Conservation (phyloP, 2,113 vertebrate genomes). For the Engraulis encrasicolus region DNA sequence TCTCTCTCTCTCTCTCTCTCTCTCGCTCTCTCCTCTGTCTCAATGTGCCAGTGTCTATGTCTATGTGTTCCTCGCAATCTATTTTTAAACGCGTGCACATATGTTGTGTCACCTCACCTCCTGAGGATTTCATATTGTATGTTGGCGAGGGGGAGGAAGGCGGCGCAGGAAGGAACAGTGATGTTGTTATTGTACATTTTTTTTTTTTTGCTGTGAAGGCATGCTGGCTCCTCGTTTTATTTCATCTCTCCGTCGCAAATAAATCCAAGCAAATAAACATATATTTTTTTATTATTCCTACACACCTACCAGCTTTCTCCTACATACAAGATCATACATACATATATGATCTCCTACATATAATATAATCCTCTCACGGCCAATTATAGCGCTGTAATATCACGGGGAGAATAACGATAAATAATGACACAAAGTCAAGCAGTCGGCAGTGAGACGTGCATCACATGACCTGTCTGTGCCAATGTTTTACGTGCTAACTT, state of each 20-base stretch:
- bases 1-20: not conserved
- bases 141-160: not conserved
- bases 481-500: constrained; percentile 25
- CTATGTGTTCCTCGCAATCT: not conserved
- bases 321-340: not conserved
- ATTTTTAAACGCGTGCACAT: not conserved
- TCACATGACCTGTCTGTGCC: constrained; percentile 28
- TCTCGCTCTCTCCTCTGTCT: no score
- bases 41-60: not conserved
- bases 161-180: not conserved
- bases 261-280: no score
- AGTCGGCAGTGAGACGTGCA: constrained; percentile 40
- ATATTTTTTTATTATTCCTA: not conserved
- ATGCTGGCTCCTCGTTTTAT: not conserved
- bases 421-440: constrained; percentile 7
- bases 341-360: not conserved
- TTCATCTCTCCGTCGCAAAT: no score
- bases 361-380: no score
- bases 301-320: not conserved
- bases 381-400: no score
- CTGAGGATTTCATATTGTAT: not conserved
- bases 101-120: not conserved
- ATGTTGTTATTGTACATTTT: no score
- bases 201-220: not conserved
- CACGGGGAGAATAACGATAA: no score